phyloP scores from a whole-genome alignment of 2,113 vertebrate species.

The Carollia perspicillata region DNA sequence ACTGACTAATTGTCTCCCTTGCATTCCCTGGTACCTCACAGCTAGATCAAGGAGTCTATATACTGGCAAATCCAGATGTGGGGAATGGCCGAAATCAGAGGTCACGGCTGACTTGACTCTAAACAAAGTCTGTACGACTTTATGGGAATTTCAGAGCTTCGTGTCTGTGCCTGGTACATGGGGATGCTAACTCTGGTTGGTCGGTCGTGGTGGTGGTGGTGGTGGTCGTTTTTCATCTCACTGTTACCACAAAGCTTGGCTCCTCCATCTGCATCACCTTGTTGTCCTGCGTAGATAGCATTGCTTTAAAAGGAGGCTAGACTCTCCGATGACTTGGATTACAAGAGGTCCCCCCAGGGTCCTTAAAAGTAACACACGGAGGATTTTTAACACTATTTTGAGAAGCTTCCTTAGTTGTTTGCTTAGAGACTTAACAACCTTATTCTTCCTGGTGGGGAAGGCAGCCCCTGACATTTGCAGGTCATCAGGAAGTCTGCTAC shows the following conservation, averaged over 20 bases:
- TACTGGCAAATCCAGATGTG: slow-evolving; percentile 40
- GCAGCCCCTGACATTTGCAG: neutral
- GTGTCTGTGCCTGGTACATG: neutral
- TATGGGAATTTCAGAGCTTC: slow-evolving; percentile 15
- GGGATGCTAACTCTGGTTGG: neutral
- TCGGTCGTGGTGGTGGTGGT: neutral
- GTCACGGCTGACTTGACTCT: slow-evolving; percentile 68
- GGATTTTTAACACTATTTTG: neutral
- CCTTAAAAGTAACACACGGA: neutral
- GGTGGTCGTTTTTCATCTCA: neutral
- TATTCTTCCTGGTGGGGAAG: neutral
- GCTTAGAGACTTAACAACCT: neutral
- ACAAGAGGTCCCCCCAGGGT: neutral
- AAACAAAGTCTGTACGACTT: slow-evolving; percentile 58
- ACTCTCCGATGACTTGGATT: neutral
- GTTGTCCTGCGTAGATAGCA: neutral
- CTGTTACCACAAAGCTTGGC: neutral
- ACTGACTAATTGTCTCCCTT: slow-evolving; percentile 65
- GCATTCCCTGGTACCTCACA: slow-evolving; percentile 62
- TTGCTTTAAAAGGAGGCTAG: neutral
- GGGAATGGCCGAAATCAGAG: slow-evolving; percentile 65
- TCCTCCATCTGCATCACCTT: neutral
- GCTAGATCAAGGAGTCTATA: slow-evolving; percentile 61
- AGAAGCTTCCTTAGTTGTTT: neutral
- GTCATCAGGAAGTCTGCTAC: neutral